These are phyloP conservation scores for Lordiphosa fenestrarum DNA, from an alignment of 2,888 invertebrate genomes.

Conservation along the genomic window DNA sequence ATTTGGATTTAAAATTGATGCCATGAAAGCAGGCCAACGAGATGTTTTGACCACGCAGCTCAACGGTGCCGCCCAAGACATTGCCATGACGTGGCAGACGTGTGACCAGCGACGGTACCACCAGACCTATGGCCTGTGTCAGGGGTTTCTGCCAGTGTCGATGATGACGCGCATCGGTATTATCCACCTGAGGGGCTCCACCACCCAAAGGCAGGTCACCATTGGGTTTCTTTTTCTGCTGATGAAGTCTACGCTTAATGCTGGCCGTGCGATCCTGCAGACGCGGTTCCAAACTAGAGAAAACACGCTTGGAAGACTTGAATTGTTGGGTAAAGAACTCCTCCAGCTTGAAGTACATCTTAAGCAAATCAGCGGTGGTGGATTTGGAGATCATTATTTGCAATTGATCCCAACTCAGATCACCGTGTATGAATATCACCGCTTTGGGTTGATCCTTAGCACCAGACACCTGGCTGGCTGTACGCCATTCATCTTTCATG, in stretches of 20 bases:
- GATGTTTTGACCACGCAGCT: conserved; percentile 93
- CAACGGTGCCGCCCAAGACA: conserved; percentile 92
- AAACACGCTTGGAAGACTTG: conserved; percentile 95
- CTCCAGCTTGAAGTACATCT: conserved; percentile 97
- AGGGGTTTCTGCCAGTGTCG: conserved; percentile 97
- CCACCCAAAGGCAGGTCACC: conserved; percentile 54
- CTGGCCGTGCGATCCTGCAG: conserved; percentile 77
- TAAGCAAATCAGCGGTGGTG: conserved; percentile 97
- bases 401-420: conserved; percentile 96
- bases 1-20: conserved; percentile 96
- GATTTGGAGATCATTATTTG: conserved; percentile 98
- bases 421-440: conserved; percentile 94
- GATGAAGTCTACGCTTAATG: conserved; percentile 76
- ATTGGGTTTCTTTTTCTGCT: conserved; percentile 79
- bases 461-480: conserved; percentile 63
- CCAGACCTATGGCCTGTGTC: conserved; percentile 89
- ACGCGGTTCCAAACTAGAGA: conserved; percentile 86
- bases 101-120: conserved; percentile 87
- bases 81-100: conserved; percentile 87
- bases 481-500: conserved; percentile 93
- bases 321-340: conserved; percentile 99
- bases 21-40: conserved; percentile 98
- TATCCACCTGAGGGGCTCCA: conserved; percentile 46
- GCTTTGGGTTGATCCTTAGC: conserved; percentile 83
- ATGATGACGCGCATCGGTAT: conserved; percentile 88